Evolutionary conservation across 2,113 vertebrate genomes (phyloP).

Genomic region (Prolemur simus): DNA sequence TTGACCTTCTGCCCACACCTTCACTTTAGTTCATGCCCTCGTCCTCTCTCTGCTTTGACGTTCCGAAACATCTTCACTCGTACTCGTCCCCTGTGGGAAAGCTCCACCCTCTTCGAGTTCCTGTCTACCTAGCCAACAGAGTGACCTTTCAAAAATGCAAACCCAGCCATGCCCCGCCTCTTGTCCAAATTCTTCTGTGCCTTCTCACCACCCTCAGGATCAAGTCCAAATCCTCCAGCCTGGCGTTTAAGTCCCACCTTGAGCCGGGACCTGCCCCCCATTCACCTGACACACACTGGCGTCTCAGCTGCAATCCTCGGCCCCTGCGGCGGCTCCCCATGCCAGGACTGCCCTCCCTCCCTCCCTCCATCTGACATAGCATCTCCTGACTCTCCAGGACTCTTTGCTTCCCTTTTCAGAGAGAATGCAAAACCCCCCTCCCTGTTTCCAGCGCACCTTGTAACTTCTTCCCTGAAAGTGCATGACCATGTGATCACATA

Average conservation of each 20-base stretch:
- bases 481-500: neutral
- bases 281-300: neutral
- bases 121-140: neutral
- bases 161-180: neutral
- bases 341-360: neutral
- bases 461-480: neutral
- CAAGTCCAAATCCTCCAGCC: neutral
- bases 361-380: too few species aligned
- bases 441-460: neutral
- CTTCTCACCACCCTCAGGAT: neutral
- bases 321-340: fast-evolving
- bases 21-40: neutral
- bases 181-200: constrained; percentile 5
- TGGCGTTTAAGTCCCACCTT: neutral
- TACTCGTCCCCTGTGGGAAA: neutral
- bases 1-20: neutral
- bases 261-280: neutral
- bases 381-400: neutral
- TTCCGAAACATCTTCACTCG: neutral
- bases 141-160: constrained; percentile 64
- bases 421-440: neutral
- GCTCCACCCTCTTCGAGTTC: neutral
- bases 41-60: neutral
- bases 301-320: neutral
- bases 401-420: neutral